Percentiles rank a stretch among this genome's conserved stretches.
Evolutionary conservation across 1,140 invertebrate species (phyloP).

Genomic region (Drosophila gunungcola): DNA sequence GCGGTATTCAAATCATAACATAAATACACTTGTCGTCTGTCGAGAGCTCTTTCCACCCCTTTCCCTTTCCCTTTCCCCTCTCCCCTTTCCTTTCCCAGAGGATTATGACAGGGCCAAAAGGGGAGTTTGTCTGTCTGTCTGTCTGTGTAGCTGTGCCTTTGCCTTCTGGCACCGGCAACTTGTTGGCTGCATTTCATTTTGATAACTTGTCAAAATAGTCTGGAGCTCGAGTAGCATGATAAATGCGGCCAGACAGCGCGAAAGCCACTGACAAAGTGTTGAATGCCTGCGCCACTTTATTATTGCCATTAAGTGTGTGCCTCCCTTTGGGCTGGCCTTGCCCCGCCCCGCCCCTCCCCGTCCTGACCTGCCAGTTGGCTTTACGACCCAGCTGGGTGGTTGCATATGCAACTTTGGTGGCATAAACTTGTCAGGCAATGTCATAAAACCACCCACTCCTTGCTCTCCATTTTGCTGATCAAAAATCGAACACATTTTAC

Average conservation of each 20-base stretch:
- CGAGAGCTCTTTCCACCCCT: slow-evolving; percentile 17
- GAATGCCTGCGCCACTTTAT: slow-evolving; percentile 78
- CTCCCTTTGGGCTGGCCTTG: slow-evolving; percentile 7
- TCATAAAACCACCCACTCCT: slow-evolving; percentile 58
- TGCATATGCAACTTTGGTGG: slow-evolving; percentile 35
- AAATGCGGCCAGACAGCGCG: slow-evolving; percentile 73
- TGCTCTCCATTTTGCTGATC: slow-evolving; percentile 14
- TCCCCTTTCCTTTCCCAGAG: not conserved
- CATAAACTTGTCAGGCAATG: slow-evolving; percentile 75
- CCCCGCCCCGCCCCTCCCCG: too few species aligned
- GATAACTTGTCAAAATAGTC: slow-evolving; percentile 84
- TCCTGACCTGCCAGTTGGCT: slow-evolving; percentile 42
- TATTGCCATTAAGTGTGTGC: slow-evolving; percentile 69
- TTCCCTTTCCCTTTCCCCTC: not conserved
- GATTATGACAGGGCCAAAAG: slow-evolving; percentile 66
- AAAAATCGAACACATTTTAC: slow-evolving; percentile 11
- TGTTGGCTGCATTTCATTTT: slow-evolving; percentile 78
- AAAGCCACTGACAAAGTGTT: slow-evolving; percentile 80
- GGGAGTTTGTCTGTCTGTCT: slow-evolving; percentile 13
- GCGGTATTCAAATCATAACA: slow-evolving; percentile 84
- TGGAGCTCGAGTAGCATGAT: slow-evolving; percentile 69
- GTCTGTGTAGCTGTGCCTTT: slow-evolving; percentile 15
- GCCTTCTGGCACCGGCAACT: slow-evolving; percentile 45
- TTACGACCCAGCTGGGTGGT: slow-evolving; percentile 64
- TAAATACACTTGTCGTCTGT: slow-evolving; percentile 84